Evolutionary conservation across 1,140 invertebrate species (phyloP).

Genomic region (Apis florea): DNA sequence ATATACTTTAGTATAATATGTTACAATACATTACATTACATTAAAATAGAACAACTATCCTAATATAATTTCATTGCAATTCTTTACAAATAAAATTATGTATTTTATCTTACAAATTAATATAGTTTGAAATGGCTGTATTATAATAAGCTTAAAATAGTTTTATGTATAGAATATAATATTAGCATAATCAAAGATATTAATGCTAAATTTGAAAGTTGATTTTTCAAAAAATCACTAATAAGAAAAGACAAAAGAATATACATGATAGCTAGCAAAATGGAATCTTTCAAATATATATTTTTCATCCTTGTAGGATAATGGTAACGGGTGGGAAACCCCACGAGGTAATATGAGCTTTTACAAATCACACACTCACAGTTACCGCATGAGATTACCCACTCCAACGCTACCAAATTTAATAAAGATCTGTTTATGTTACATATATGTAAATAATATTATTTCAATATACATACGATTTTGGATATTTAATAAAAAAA

Average conservation of each 20-base stretch:
- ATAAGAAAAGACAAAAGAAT: slow-evolving; percentile 7
- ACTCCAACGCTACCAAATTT: slow-evolving; percentile 79
- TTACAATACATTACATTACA: slow-evolving; percentile 24
- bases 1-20: slow-evolving; percentile 50
- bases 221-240: background rate
- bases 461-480: background rate
- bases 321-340: slow-evolving; percentile 83
- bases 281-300: slow-evolving; percentile 21
- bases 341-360: slow-evolving; percentile 88
- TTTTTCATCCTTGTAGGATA: slow-evolving; percentile 70
- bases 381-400: slow-evolving; percentile 95
- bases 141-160: background rate
- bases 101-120: slow-evolving; percentile 2
- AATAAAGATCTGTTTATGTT: slow-evolving; percentile 10
- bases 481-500: background rate
- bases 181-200: background rate
- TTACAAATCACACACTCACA: slow-evolving; percentile 85
- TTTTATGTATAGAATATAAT: background rate
- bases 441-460: too few species aligned
- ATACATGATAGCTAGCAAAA: background rate
- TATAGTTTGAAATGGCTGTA: slow-evolving; percentile 2
- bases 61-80: background rate
- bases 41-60: background rate
- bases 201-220: background rate
- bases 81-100: slow-evolving; percentile 15